phyloP scores from a whole-genome alignment of 2,888 invertebrate genomes.

The Luperina nickerlii region DNA sequence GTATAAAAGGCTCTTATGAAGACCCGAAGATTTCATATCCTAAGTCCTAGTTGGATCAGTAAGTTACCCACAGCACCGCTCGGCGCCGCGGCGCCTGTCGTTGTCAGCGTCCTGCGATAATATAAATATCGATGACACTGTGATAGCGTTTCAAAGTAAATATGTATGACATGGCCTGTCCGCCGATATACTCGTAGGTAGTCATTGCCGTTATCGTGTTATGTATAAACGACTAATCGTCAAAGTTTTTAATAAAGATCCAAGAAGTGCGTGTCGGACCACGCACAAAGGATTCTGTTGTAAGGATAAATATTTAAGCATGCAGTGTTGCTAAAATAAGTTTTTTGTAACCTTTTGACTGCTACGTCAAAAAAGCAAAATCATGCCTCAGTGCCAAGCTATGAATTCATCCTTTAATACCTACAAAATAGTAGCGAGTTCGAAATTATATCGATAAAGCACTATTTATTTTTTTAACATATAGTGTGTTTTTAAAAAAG shows the following conservation, averaged over 20 bases:
- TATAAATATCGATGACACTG: neutral
- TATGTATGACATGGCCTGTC: neutral
- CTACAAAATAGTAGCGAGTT: no score
- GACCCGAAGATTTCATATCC: neutral
- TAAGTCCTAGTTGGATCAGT: neutral
- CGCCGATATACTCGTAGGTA: no score
- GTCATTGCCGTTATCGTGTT: neutral
- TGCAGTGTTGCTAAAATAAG: neutral
- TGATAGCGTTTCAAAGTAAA: neutral
- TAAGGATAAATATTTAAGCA: neutral
- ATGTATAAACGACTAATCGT: neutral
- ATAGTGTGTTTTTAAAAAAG: no score
- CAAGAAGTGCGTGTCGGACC: no score
- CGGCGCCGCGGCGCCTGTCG: neutral
- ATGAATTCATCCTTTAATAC: no score
- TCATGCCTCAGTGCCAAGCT: no score
- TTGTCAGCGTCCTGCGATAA: neutral
- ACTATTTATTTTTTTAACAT: no score
- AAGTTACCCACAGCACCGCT: neutral
- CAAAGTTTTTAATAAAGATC: neutral
- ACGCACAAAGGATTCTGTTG: no score
- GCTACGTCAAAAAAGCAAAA: no score
- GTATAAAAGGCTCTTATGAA: neutral
- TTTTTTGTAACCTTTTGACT: no score
- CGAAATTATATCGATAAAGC: no score